Evolutionary conservation across 2,797 vertebrate genomes (phyloP), one percentile per base, ranked within the genome.

Genomic region (Corythornis leucogaster): DNA sequence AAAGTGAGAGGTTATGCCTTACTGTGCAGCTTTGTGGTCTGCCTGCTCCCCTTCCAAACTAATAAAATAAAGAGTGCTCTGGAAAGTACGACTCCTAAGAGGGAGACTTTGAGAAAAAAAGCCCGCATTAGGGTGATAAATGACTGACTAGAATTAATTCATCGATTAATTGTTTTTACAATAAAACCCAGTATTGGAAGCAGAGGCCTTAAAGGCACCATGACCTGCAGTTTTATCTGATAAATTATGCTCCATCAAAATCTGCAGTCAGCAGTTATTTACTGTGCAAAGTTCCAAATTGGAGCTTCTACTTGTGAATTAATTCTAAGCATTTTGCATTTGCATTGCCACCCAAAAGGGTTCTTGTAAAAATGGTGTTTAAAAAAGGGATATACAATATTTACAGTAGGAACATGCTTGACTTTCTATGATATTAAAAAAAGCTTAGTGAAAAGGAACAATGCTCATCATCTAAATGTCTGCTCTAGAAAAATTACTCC

Each of bases 151-250:
- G 90, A 97, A 97, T 96, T 81, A 96, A 97, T 96, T 96, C 96
- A 96, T 96, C 93, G 91, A 90, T 96, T 89, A 91, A 95, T 91
- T 93, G 90, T 96, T 97, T 96, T 96, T 92, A 62, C 46, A 94
- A 74, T 53, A 88, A 95, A 95, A 76, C 53, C 46, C 24, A 57
- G 45, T 43, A 90, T 33, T 92, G 76, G 33, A 95, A 93, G 78
- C 58, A 91, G 70, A 66, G 80, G 75, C 69, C 88, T 93, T 89
- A 95, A 97, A 97, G 92, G 75, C 54, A 73, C 67, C 11, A 3
- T 84, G 94, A 92, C 70, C 87, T 62, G 22, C 58, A 76, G 48
- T 74, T 97, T 86, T 93, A 94, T 71, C 81, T 92, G 71, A 97
- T 91, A 95, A 95, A 96, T 97, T 93, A 86, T 38, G 53, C 75